Base-by-base conservation (phyloP, 1,140 invertebrate genomes). In the Drosophila burlai region DNA sequence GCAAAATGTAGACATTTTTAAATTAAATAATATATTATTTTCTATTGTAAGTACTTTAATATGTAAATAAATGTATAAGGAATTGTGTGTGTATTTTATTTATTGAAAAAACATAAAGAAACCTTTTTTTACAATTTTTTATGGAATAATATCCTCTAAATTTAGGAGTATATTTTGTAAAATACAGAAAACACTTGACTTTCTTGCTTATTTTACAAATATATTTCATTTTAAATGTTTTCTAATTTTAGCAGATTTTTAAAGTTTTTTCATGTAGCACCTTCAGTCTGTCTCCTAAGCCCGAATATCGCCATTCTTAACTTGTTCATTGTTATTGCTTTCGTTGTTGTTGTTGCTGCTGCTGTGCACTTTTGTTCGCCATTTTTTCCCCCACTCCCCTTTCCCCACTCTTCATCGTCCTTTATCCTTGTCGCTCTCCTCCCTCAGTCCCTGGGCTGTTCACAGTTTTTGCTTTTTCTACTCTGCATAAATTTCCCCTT, bases 401-500 rank as follows among this genome's bases (percentile, higher is more conserved):
- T 9, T n/a, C 29, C 45, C 9, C 18, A 38, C 52, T 34, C 52
- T 55, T 15, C 18, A 11, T 24, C 21, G 21, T 40, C 52, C 52
- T 55, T 38, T 55, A 40, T 55, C 34, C 52, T 60, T 45, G 21
- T 24, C 7, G 18, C 34, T 24, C 31, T 46, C 73, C 40, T 21
- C 63, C 9, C 67, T 40, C 31, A 24, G 67, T 71, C 67, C 63
- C 67, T 40, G 31, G 67, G 49, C 63, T 46, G 63, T 68, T 71
- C 49, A 68, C 67, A 71, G 63, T 71, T 68, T 63, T 62, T 60
- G 69, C 52, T 59, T 69, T 82, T 76, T 66, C 75, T 78, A 66
- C 80, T 89, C 66, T 82, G 85, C 85, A 89, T 89, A 89, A 89
- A 89, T 89, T 89, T 89, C 65, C 85, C 85, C 85, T 85, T 71